Evolutionary conservation across 2,797 vertebrate species (phyloP).

Genomic region (Melopsittacus undulatus): DNA sequence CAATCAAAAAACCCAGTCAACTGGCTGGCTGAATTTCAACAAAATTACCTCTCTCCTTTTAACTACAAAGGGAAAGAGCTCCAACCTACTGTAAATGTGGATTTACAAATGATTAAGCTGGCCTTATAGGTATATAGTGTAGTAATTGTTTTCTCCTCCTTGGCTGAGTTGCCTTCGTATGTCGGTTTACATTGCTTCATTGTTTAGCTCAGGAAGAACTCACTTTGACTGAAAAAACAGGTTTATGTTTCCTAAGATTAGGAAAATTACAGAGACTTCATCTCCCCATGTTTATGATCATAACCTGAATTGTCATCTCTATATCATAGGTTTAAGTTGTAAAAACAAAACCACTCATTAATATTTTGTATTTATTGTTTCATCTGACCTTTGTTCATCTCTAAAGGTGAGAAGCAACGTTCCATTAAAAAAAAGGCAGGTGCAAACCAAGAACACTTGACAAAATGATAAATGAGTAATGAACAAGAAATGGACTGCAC

Average conservation of each 20-base stretch:
- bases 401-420: not conserved
- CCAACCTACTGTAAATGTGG: not conserved
- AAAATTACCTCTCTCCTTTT: not conserved
- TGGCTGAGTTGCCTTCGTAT: not conserved
- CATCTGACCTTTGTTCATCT: not conserved
- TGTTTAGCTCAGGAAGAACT: not conserved
- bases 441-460: not conserved
- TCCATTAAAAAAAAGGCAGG: not conserved
- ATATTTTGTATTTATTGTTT: not conserved
- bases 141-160: not conserved
- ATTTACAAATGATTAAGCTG: not conserved
- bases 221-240: not conserved
- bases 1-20: not conserved
- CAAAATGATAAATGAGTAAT: not conserved
- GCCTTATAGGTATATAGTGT: not conserved
- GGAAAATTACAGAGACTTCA: not conserved
- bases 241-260: not conserved
- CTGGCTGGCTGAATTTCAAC: not conserved
- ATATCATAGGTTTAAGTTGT: not conserved
- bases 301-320: not conserved
- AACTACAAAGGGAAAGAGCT: not conserved
- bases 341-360: not conserved
- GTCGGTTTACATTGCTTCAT: not conserved
- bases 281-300: not conserved
- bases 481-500: not conserved